These are phyloP conservation scores for Lycaon pictus DNA, from an alignment of 2,113 vertebrate genomes.

Conservation along the genomic window DNA sequence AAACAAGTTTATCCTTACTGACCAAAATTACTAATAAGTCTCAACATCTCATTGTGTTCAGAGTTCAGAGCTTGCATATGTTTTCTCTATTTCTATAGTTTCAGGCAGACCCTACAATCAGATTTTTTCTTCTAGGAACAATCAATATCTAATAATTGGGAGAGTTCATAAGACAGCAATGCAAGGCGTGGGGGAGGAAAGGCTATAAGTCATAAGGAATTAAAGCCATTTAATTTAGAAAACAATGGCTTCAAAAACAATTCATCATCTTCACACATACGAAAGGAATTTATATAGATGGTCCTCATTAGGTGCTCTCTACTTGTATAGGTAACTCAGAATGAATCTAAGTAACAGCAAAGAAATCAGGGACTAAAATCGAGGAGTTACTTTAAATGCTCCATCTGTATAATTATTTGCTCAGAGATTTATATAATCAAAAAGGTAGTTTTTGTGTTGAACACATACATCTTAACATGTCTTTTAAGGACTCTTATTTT, in stretches of 20 bases:
- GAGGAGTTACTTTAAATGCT: not conserved
- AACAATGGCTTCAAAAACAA: conserved; percentile 24
- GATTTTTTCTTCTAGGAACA: not conserved
- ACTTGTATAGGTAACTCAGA: not conserved
- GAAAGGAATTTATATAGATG: not conserved
- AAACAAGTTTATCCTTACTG: conserved; percentile 42
- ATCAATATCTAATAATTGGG: not conserved
- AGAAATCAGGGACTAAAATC: not conserved
- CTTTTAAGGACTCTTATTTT: not conserved
- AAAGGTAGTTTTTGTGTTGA: not conserved
- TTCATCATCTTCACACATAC: not conserved
- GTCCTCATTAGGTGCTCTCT: not conserved
- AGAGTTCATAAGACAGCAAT: not conserved
- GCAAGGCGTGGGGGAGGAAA: not conserved
- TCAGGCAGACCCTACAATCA: not conserved
- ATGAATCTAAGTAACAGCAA: conserved; percentile 6
- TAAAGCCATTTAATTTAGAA: conserved; percentile 46
- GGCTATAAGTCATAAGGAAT: not conserved
- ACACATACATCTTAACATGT: not conserved
- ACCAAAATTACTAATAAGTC: not conserved
- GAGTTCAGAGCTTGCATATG: not conserved
- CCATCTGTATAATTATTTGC: not conserved
- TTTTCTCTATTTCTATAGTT: not conserved
- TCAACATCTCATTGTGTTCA: conserved; percentile 15
- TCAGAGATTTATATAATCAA: not conserved